A percentile compares a stretch with the other conserved stretches of the same genome.
Conservation (phyloP, 2,113 vertebrate genomes). For the Sinocyclocheilus anophthalmus region DNA sequence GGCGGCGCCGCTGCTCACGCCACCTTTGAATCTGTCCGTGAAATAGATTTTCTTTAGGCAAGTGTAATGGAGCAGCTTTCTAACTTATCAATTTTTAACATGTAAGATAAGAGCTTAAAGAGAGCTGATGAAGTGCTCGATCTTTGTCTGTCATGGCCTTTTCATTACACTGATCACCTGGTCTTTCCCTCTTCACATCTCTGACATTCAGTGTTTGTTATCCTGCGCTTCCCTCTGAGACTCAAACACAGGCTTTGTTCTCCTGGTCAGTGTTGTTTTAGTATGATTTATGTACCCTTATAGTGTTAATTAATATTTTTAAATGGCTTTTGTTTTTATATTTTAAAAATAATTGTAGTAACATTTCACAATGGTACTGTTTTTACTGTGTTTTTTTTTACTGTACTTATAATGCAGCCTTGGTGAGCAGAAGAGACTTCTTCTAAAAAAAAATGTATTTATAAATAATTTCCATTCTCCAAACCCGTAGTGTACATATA, state of each 20-base stretch:
- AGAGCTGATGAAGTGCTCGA: background rate
- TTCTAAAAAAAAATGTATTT: too few relatives aligned
- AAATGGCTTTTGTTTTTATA: background rate
- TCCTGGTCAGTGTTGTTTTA: background rate
- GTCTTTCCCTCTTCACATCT: background rate
- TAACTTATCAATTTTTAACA: slow-evolving; percentile 28
- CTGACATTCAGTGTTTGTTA: background rate
- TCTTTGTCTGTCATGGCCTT: slow-evolving; percentile 14
- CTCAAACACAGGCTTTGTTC: background rate
- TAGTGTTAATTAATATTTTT: background rate
- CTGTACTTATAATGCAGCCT: background rate
- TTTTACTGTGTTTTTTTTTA: background rate
- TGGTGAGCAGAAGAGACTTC: background rate
- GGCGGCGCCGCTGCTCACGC: slow-evolving; percentile 52
- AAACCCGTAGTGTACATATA: too few relatives aligned
- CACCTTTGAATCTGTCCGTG: slow-evolving; percentile 62
- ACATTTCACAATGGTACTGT: background rate
- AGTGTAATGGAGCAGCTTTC: slow-evolving; percentile 57
- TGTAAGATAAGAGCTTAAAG: slow-evolving; percentile 20
- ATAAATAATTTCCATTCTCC: too few relatives aligned
- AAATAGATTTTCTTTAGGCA: slow-evolving; percentile 70
- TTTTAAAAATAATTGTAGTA: too few relatives aligned
- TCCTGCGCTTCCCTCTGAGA: background rate
- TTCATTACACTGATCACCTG: background rate
- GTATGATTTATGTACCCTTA: background rate